Base-by-base conservation (phyloP, 1,140 invertebrate genomes). In the Ladona fulva region DNA sequence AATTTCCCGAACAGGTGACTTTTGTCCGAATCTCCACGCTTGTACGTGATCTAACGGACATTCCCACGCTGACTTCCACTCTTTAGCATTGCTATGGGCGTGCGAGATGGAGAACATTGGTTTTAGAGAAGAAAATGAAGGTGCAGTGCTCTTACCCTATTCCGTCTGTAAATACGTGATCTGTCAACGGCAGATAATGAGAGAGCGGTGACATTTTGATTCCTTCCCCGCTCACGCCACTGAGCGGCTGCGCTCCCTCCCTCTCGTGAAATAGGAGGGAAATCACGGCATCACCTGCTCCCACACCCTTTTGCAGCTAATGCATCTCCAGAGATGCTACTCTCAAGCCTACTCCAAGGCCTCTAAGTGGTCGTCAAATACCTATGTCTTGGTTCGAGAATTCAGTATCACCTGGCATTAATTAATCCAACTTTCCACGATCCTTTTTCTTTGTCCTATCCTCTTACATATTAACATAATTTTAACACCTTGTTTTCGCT, bases 151-250 rank as follows among this genome's bases (percentile, higher is more conserved):
- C 29, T 37, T 5, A 37, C n/a, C n/a, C n/a, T n/a, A n/a, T 52
- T 19, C 44, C 52, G n/a, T 66, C 52, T 3, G 52, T 5, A 66
- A 16, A 66, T 22, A 12, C 52, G 52, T 12, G 3, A 19, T 66
- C 3, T 66, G 52, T 66, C 52, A 66, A 12, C 52, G 12, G 52
- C 3, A 12, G 52, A 66, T 66, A 66, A 66, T 66, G 52, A 66
- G 52, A 22, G 52, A 66, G 52, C 52, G n/a, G 52, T 66, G 52
- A 66, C 52, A 66, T 66, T 66, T 66, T 66, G 52, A 66, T 66
- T 66, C 52, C 52, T 6, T 6, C 52, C 52, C 52, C 52, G 3
- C 52, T 12, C 3, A 3, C 52, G n/a, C 52, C 52, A 52, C 19
- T 52, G 19, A 19, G 44, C 44, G 52, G 52, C 52, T 66, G 52